These are phyloP conservation scores for Pollenia angustigena DNA, from an alignment of 2,888 invertebrate genomes.

Conservation along the genomic window DNA sequence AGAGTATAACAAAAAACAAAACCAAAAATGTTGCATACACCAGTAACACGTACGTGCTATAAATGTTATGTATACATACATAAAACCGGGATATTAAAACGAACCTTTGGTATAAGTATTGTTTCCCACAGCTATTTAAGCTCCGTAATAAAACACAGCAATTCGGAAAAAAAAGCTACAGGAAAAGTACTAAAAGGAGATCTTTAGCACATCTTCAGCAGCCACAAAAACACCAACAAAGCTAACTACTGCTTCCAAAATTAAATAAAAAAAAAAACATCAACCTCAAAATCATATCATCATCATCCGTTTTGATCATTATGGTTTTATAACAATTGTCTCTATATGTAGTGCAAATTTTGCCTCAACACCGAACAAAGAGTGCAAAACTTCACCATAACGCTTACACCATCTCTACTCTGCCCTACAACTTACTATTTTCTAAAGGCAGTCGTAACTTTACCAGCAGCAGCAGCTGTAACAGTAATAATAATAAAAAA, in stretches of 20 bases:
- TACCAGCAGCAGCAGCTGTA: conserved; percentile 28
- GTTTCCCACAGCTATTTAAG: conserved; percentile 77
- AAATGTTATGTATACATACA: conserved; percentile 68
- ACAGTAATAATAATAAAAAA: conserved; percentile 63
- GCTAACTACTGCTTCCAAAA: conserved; percentile 39
- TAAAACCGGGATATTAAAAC: conserved; percentile 35
- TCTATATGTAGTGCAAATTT: conserved; percentile 42
- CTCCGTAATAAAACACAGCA: conserved; percentile 29
- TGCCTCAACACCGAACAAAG: neutral
- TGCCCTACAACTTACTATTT: conserved; percentile 29
- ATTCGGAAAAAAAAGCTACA: neutral
- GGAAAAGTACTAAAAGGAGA: conserved; percentile 11
- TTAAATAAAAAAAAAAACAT: neutral
- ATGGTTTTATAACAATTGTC: conserved; percentile 64
- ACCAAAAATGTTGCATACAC: conserved; percentile 39
- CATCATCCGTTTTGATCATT: conserved; percentile 62
- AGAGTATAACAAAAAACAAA: conserved; percentile 14
- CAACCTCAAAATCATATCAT: conserved; percentile 46
- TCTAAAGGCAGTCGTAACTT: neutral
- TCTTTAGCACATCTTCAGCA: conserved; percentile 60
- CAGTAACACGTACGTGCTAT: conserved; percentile 72
- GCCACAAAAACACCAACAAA: conserved; percentile 29
- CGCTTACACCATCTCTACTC: conserved; percentile 44
- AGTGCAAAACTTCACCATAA: conserved; percentile 58
- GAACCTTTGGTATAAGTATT: conserved; percentile 31